Evolutionary conservation across 64 coral and sea anemone genomes (phyloP), one percentile per base, ranked within the genome.

Genomic region (Hydrozoanthus tunicans): DNA sequence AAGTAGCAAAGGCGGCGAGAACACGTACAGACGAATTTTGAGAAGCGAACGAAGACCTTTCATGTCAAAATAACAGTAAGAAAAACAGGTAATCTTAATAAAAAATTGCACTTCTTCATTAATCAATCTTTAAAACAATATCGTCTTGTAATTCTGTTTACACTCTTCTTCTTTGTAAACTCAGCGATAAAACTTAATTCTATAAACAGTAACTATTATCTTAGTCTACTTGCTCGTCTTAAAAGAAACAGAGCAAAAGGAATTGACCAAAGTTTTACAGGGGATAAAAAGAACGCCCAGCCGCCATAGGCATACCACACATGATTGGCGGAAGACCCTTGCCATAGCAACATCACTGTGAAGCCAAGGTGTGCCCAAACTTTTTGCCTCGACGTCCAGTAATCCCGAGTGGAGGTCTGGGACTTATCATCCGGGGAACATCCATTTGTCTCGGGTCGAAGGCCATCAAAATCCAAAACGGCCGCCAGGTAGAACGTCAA

Each of bases 261-360:
- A 69, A 96, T 51, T 24, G 95, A 96, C 95, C 95, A 96, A 12
- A 86, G 90, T 62, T 96, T 96, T 0, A 91, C 95, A 1, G 95
- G 95, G 12, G 89, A 91, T 6, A 96, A 10, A n/a, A 93, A 65
- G 77, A 93, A 96, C 32, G 95, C 75, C 54, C 91, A 67, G 10
- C 6, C 55, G 1, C 95, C 95, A 75, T 96, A 96, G 4, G 95
- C 90, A 1, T 68, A 90, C 64, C 77, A 86, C 15, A 96, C 61
- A 91, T 85, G 78, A 67, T 89, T 91, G 88, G 81, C 85, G 66
- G 95, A 96, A 3, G 89, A 82, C 17, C 81, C 88, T 59, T 96
- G 95, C 89, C 92, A 96, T 8, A 94, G 17, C 24, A 96, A 58
- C 60, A 91, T 59, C 7, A 57, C 23, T 24, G 90, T 59, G 63